Conservation (phyloP, 2,113 vertebrate species). For the Ondatra zibethicus region DNA sequence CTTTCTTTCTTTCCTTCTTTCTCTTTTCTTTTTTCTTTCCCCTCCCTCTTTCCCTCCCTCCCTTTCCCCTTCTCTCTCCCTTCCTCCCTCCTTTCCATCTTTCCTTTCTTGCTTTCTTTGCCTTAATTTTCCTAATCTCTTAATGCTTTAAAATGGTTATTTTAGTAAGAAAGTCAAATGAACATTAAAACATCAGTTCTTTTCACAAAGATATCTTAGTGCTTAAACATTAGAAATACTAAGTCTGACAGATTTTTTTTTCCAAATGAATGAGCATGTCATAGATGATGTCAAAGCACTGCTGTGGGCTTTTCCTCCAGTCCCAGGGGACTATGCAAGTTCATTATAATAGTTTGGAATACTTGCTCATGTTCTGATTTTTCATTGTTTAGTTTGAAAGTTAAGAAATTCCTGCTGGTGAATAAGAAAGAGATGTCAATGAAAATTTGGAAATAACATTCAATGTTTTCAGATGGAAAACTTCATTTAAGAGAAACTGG, state of each 20-base stretch:
- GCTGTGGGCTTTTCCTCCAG: not conserved
- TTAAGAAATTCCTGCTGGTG: not conserved
- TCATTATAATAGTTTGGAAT: not conserved
- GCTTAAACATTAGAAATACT: not conserved
- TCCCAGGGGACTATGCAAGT: not conserved
- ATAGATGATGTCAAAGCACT: not conserved
- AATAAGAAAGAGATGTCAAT: not conserved
- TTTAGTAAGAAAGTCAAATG: conserved; percentile 21
- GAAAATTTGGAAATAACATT: not conserved
- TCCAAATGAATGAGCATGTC: not conserved
- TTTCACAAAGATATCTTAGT: not conserved
- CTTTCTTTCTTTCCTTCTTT: not conserved
- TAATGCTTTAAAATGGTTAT: not conserved
- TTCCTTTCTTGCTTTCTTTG: not conserved
- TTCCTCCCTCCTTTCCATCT: not conserved
- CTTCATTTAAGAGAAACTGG: conserved; percentile 5
- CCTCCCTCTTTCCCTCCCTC: not conserved
- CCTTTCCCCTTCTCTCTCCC: not conserved
- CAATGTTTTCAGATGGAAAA: not conserved
- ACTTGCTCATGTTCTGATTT: not conserved
- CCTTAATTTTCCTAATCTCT: not conserved
- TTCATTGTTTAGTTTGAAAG: not conserved
- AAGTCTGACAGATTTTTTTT: not conserved
- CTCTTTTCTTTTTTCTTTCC: not conserved
- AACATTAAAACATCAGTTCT: conserved; percentile 28